These are phyloP conservation scores for Bradypodion pumilum DNA, from an alignment of 2,797 vertebrate genomes.

Conservation along the genomic window DNA sequence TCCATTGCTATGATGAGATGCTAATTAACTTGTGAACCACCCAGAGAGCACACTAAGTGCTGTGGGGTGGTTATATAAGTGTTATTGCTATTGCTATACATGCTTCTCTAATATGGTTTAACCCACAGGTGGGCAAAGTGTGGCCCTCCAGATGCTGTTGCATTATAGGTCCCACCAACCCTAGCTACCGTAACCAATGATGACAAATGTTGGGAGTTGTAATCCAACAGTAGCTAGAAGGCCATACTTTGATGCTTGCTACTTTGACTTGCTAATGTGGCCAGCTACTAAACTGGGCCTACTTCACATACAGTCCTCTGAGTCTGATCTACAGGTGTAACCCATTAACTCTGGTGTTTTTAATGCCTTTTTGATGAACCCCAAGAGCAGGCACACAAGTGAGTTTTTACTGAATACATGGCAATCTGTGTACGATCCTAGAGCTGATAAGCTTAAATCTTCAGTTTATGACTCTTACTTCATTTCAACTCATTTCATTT, in stretches of 20 bases:
- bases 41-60: too few species aligned
- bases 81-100: too few species aligned
- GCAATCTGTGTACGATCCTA: neutral
- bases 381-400: neutral
- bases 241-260: neutral
- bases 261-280: conserved; percentile 6
- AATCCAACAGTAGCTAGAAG: too few species aligned
- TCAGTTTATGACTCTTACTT: conserved; percentile 67
- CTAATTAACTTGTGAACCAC: too few species aligned
- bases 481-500: conserved; percentile 80
- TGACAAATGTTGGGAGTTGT: too few species aligned
- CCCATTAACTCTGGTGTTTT: neutral
- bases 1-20: conserved; percentile 50
- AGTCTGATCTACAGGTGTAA: neutral
- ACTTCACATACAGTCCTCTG: conserved; percentile 44
- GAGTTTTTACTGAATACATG: neutral
- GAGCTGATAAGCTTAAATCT: conserved; percentile 51
- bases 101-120: conserved; percentile 39
- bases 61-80: too few species aligned
- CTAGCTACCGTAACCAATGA: too few species aligned
- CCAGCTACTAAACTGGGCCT: conserved; percentile 31
- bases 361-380: neutral
- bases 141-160: too few species aligned
- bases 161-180: too few species aligned
- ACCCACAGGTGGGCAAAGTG: neutral